Conservation (phyloP, 2,888 invertebrate genomes). For the Leucozona laternaria region DNA sequence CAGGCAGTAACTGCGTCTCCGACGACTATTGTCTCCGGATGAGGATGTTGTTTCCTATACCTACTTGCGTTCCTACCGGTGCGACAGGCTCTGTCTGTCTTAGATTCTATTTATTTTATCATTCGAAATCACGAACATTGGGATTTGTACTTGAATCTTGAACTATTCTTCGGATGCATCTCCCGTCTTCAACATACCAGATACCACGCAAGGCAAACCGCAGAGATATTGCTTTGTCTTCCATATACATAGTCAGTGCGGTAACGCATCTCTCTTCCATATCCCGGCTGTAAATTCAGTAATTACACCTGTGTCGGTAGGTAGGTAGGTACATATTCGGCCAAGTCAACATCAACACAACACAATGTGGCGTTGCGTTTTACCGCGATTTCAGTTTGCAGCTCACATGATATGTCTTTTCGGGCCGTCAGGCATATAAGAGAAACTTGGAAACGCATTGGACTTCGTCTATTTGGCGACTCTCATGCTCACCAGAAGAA, state of each 20-base stretch:
- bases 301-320: conserved; percentile 63
- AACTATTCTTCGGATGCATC: conserved; percentile 38
- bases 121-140: conserved; percentile 61
- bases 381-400: conserved; percentile 48
- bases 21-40: conserved; percentile 71
- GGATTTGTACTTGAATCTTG: conserved; percentile 61
- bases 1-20: conserved; percentile 22
- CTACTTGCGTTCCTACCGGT: conserved; percentile 3
- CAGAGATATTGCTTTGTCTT: conserved; percentile 63
- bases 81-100: conserved; percentile 40
- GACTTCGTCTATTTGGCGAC: conserved; percentile 67
- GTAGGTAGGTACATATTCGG: conserved; percentile 41
- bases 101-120: conserved; percentile 24
- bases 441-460: conserved; percentile 58
- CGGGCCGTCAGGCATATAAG: conserved; percentile 27
- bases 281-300: conserved; percentile 35
- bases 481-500: conserved; percentile 44
- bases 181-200: conserved; percentile 19
- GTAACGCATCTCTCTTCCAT: conserved; percentile 11
- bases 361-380: conserved; percentile 48
- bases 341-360: neutral
- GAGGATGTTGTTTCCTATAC: conserved; percentile 61
- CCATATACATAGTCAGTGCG: neutral
- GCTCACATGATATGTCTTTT: conserved; percentile 65
- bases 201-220: conserved; percentile 63